A percentile compares a stretch with the other conserved stretches of the same genome.
These are phyloP conservation scores for Mormyrops boulengeri DNA, from an alignment of 2,797 vertebrate genomes.

Conservation along the genomic window DNA sequence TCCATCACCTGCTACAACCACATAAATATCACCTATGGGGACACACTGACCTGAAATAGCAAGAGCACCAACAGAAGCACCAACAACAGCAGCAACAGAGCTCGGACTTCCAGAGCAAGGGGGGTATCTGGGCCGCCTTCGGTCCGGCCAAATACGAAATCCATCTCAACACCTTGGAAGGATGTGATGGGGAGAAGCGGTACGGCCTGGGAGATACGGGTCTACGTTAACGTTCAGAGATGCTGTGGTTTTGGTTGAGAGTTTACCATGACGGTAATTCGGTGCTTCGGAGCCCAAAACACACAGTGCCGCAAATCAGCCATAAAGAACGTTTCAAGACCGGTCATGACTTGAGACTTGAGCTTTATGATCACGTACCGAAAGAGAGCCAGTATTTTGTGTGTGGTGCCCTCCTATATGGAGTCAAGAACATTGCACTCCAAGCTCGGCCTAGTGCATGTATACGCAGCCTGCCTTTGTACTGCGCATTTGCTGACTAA, in stretches of 20 bases:
- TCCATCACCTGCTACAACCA: not conserved
- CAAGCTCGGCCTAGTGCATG: not conserved
- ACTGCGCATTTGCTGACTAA: not conserved
- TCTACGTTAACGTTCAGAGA: not conserved
- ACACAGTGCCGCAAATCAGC: not conserved
- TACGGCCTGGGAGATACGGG: not conserved
- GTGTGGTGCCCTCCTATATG: not conserved
- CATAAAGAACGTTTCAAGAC: not conserved
- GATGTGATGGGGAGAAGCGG: not conserved
- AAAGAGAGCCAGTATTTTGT: not conserved
- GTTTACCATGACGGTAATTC: not conserved
- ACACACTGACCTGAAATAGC: not conserved
- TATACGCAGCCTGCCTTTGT: not conserved
- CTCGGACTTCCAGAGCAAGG: not conserved
- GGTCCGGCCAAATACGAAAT: not conserved
- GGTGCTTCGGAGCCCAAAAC: not conserved
- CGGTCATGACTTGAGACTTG: not conserved
- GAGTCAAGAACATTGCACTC: not conserved
- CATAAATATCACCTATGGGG: not conserved
- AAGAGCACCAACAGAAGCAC: not conserved
- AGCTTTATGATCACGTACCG: not conserved
- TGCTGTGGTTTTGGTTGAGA: not conserved
- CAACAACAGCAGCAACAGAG: not conserved
- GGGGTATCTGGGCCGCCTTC: not conserved
- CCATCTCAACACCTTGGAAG: not conserved